These are phyloP conservation scores for Conger conger DNA, from an alignment of 2,113 vertebrate genomes.

Conservation along the genomic window DNA sequence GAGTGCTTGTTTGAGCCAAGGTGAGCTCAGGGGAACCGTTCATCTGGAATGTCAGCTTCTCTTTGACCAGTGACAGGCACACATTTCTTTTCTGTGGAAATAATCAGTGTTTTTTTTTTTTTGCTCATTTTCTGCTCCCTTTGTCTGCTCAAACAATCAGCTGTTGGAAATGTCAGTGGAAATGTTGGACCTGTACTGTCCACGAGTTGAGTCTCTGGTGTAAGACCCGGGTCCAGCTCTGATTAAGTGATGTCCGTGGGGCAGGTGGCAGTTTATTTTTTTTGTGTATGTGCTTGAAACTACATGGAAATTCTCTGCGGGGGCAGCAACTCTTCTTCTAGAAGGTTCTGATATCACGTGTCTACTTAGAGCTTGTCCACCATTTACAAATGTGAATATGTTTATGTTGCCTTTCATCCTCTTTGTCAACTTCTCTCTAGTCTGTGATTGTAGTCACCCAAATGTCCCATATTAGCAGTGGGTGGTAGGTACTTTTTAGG, in stretches of 20 bases:
- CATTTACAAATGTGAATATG: neutral
- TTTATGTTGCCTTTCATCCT: neutral
- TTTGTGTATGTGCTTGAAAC: conserved; percentile 49
- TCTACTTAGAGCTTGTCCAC: neutral
- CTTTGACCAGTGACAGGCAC: neutral
- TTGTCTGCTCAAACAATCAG: conserved; percentile 56
- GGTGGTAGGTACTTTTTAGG: neutral
- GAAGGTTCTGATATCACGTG: neutral
- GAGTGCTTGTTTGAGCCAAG: neutral
- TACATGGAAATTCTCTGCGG: conserved; percentile 52
- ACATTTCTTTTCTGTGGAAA: conserved; percentile 42
- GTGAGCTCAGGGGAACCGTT: neutral
- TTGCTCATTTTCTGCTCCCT: conserved; percentile 13
- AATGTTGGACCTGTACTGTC: conserved; percentile 30
- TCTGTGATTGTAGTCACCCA: neutral
- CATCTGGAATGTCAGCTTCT: neutral
- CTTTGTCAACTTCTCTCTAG: neutral
- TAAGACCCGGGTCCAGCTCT: conserved; percentile 49
- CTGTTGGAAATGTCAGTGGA: conserved; percentile 44
- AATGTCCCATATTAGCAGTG: neutral
- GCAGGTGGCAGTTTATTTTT: conserved; percentile 32
- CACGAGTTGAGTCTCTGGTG: conserved; percentile 34
- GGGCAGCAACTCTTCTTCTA: conserved; percentile 25
- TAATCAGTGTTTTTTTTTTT: conserved; percentile 40
- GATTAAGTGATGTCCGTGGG: conserved; percentile 61